phyloP scores from a whole-genome alignment of 2,113 vertebrate genomes.

The Picathartes gymnocephalus region DNA sequence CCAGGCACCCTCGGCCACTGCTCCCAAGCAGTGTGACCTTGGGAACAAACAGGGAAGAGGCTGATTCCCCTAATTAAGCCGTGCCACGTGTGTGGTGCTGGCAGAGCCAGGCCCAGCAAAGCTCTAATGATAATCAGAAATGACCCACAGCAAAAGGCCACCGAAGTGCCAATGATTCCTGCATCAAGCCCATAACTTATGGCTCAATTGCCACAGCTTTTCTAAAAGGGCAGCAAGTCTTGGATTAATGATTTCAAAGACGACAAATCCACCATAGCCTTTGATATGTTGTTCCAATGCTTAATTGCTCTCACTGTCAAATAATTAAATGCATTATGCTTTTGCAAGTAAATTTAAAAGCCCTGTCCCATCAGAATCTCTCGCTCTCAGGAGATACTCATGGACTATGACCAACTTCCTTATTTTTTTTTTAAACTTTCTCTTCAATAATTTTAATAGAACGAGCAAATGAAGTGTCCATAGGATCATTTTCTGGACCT shows the following conservation, averaged over 20 bases:
- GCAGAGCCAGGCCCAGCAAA: background rate
- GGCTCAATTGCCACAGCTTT: background rate
- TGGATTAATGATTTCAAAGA: background rate
- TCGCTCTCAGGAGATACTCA: background rate
- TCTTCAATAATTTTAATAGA: background rate
- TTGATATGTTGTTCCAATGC: background rate
- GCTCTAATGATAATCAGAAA: background rate
- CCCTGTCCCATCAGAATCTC: background rate
- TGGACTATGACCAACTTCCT: background rate
- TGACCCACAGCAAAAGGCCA: constrained; percentile 12
- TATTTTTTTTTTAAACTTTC: background rate
- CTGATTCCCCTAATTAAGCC: background rate
- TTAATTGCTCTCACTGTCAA: constrained; percentile 25
- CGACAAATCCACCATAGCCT: background rate
- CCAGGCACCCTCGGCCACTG: background rate
- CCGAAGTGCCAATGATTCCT: background rate
- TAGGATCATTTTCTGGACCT: background rate
- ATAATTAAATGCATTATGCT: constrained; percentile 33
- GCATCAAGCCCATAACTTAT: background rate
- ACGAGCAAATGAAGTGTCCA: background rate
- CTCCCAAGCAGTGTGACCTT: background rate
- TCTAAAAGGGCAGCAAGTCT: constrained; percentile 1
- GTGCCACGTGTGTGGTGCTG: background rate
- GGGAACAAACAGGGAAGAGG: background rate
- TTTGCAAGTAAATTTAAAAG: constrained; percentile 12